phyloP scores from a whole-genome alignment of 2,113 vertebrate species.

The Anoura caudifer region DNA sequence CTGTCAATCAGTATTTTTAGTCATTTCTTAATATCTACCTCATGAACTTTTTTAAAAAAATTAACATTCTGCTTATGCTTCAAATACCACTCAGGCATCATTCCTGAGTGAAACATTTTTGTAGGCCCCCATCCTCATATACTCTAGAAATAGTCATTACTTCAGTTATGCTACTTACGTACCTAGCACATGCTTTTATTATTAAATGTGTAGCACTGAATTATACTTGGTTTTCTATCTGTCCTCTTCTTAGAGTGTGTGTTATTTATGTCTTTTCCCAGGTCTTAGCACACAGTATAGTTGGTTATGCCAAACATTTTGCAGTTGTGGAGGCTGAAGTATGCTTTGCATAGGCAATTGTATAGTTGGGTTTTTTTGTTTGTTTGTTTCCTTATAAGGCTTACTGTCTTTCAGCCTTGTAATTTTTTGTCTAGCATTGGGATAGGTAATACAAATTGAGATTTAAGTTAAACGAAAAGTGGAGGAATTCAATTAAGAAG shows the following conservation, averaged over 20 bases:
- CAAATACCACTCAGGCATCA: not conserved
- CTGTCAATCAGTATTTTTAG: not conserved
- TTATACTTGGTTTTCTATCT: not conserved
- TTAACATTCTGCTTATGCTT: not conserved
- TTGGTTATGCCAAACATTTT: constrained; percentile 8
- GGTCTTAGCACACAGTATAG: not conserved
- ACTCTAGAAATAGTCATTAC: not conserved
- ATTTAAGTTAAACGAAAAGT: not conserved
- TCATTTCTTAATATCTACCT: not conserved
- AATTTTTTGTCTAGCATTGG: not conserved
- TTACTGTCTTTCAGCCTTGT: not conserved
- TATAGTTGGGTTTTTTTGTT: too few relatives aligned
- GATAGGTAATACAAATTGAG: not conserved
- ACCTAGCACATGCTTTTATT: not conserved
- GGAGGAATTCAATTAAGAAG: not conserved
- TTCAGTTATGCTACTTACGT: not conserved
- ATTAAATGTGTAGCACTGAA: not conserved
- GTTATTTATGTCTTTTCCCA: not conserved
- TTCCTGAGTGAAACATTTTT: not conserved
- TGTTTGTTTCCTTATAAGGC: not conserved
- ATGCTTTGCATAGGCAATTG: not conserved
- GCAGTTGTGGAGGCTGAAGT: not conserved
- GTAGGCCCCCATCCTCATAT: not conserved
- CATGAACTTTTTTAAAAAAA: not conserved
- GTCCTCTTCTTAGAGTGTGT: not conserved